A percentile compares a stretch with the other conserved stretches of the same genome.
Conservation (phyloP, 92 coral and sea anemone genomes). For the Phenganax marumi region DNA sequence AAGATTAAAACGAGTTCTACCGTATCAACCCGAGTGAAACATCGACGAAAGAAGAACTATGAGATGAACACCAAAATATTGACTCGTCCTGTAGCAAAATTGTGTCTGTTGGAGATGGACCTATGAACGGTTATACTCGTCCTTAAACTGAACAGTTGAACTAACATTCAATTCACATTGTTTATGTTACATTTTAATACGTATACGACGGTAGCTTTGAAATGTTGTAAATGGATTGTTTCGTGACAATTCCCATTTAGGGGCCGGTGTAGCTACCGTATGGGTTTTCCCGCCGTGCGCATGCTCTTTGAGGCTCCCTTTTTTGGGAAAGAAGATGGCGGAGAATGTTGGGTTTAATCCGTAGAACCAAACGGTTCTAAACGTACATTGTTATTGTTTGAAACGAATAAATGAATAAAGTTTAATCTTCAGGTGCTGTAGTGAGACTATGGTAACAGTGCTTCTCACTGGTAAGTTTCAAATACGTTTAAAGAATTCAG, state of each 20-base stretch:
- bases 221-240: not conserved
- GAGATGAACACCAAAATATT: conserved; percentile 29
- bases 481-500: no score
- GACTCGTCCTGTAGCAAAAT: conserved; percentile 43
- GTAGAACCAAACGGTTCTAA: no score
- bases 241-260: not conserved
- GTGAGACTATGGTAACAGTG: no score
- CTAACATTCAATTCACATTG: not conserved
- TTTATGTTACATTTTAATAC: not conserved
- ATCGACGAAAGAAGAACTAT: conserved; percentile 1
- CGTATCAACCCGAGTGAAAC: conserved; percentile 39
- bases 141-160: not conserved
- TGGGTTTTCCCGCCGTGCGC: no score
- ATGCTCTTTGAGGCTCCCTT: no score
- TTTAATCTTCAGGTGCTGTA: no score
- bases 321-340: no score
- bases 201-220: not conserved
- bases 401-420: no score
- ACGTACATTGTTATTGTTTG: no score
- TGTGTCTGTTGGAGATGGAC: conserved; percentile 40
- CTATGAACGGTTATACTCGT: not conserved
- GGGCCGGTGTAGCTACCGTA: conserved; percentile 24
- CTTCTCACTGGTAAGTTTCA: no score
- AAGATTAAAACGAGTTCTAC: conserved; percentile 42
- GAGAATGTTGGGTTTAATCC: no score